Evolutionary conservation across 2,888 invertebrate genomes (phyloP).

Genomic region (Ichneumoninae sp.): DNA sequence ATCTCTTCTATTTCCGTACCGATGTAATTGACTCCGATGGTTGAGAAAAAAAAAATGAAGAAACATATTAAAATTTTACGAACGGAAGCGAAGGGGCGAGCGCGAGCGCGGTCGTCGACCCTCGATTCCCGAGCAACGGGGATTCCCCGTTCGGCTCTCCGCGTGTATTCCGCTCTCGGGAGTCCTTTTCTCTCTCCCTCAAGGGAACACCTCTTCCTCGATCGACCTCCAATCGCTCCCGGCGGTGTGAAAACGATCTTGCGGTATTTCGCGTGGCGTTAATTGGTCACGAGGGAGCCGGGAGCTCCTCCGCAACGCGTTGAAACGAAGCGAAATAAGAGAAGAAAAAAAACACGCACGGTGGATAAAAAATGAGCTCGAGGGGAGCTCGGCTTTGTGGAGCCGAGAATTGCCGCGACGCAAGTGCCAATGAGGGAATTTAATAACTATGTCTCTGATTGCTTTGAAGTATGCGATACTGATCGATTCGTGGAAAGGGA

Average conservation of each 20-base stretch:
- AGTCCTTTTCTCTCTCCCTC: slow-evolving; percentile 14
- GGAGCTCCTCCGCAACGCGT: background rate
- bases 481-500: slow-evolving; percentile 1
- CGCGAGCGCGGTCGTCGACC: slow-evolving; percentile 57
- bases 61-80: slow-evolving; percentile 33
- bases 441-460: slow-evolving; percentile 23
- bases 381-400: background rate
- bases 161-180: slow-evolving; percentile 40
- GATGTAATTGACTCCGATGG: too few species aligned
- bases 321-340: background rate
- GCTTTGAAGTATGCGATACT: slow-evolving; percentile 4
- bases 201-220: slow-evolving; percentile 33
- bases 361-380: background rate
- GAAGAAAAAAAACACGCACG: slow-evolving; percentile 5
- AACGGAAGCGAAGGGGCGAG: slow-evolving; percentile 38
- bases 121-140: slow-evolving; percentile 64
- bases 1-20: too few species aligned
- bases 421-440: slow-evolving; percentile 16
- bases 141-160: slow-evolving; percentile 44
- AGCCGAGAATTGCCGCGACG: slow-evolving; percentile 31
- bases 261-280: slow-evolving; percentile 71
- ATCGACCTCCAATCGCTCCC: slow-evolving; percentile 48
- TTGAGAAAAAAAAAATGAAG: slow-evolving; percentile 5
- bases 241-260: slow-evolving; percentile 57
- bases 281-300: slow-evolving; percentile 63